Evolutionary conservation across 2,113 vertebrate species (phyloP).

Genomic region (Muntiacus muntjak): DNA sequence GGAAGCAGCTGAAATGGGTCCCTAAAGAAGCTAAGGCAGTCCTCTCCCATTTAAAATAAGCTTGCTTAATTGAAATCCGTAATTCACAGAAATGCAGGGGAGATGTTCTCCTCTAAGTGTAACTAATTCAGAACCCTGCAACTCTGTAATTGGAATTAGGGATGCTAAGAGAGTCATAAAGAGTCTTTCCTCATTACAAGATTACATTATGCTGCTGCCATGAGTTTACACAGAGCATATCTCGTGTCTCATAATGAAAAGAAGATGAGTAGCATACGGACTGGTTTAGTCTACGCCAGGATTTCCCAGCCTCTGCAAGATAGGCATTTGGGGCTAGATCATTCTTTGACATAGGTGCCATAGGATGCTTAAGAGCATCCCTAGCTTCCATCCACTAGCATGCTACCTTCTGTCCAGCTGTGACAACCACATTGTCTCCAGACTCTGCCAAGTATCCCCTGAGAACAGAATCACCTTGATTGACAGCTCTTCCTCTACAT

Average conservation of each 20-base stretch:
- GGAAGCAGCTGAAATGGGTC: background rate
- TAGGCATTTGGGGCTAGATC: accelerated
- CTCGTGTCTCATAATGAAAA: background rate
- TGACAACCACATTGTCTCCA: background rate
- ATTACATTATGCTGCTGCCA: background rate
- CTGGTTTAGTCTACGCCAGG: accelerated
- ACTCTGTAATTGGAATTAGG: background rate
- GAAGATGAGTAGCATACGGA: accelerated
- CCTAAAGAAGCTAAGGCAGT: background rate
- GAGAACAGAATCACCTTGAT: background rate
- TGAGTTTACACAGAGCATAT: background rate
- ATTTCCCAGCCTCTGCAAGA: accelerated
- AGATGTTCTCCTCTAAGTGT: background rate
- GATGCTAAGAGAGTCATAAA: background rate
- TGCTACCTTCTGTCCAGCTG: no score
- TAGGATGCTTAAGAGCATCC: no score
- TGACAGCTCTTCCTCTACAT: background rate
- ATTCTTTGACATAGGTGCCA: accelerated
- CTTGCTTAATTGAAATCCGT: background rate
- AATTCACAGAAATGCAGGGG: background rate
- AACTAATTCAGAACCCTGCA: background rate
- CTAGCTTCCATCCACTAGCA: accelerated
- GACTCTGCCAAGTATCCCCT: background rate
- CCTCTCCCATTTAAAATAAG: background rate
- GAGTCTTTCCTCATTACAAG: background rate